These are phyloP conservation scores for Crypturellus tataupa DNA, from an alignment of 2,797 vertebrate genomes.

Conservation along the genomic window DNA sequence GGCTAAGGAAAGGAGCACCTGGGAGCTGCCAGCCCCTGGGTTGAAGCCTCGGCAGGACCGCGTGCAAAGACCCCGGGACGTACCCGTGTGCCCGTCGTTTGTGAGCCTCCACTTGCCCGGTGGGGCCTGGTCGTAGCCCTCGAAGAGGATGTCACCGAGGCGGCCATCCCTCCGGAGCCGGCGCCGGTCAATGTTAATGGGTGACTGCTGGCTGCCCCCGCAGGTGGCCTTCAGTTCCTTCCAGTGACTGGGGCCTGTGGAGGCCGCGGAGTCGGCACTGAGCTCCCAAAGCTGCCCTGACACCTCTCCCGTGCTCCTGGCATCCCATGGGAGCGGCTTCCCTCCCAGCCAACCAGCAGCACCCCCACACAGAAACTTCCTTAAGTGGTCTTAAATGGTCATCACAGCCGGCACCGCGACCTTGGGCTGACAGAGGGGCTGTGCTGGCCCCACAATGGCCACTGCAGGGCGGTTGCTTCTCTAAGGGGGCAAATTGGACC, in stretches of 20 bases:
- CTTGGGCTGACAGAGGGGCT: no score
- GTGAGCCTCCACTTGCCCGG: constrained; percentile 84
- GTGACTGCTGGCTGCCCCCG: constrained; percentile 84
- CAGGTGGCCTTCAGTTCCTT: constrained; percentile 81
- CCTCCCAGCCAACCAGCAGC: neutral
- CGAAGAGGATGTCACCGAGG: constrained; percentile 82
- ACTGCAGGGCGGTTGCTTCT: no score
- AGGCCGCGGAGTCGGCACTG: neutral
- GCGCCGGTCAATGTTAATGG: constrained; percentile 84
- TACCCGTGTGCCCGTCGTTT: constrained; percentile 89
- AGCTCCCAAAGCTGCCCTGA: no score
- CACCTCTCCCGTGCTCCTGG: no score
- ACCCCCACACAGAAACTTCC: neutral
- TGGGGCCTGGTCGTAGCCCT: constrained; percentile 84
- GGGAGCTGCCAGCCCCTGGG: no score
- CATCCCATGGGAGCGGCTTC: neutral
- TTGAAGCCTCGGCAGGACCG: rapidly evolving
- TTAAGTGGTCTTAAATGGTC: neutral
- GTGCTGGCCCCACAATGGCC: no score
- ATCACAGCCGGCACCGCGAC: no score
- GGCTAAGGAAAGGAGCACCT: neutral
- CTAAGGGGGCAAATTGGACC: neutral
- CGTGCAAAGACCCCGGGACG: rapidly evolving
- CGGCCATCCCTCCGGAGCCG: constrained; percentile 72
- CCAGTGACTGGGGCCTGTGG: constrained; percentile 78